A percentile compares a stretch with the other conserved stretches of the same genome.
These are phyloP conservation scores for Hypomecis punctinalis DNA, from an alignment of 2,888 invertebrate genomes.

Conservation along the genomic window DNA sequence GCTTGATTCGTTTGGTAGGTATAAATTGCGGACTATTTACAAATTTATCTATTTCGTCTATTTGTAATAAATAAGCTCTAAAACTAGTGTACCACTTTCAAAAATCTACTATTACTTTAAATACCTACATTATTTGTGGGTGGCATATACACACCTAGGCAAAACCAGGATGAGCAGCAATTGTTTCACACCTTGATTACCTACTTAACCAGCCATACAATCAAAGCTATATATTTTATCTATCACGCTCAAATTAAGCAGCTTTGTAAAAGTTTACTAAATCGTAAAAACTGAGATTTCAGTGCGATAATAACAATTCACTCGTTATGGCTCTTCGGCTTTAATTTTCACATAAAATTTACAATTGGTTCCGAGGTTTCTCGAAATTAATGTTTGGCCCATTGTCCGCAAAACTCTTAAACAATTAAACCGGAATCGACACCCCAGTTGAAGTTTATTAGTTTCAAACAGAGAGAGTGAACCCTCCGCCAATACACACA, in stretches of 20 bases:
- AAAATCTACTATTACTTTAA: too few relatives aligned
- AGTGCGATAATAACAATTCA: constrained; percentile 21
- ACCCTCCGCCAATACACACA: constrained; percentile 25
- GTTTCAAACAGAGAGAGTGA: constrained; percentile 34
- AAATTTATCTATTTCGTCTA: too few relatives aligned
- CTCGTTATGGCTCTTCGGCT: constrained; percentile 11
- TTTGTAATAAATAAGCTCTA: too few relatives aligned
- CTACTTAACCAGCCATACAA: too few relatives aligned
- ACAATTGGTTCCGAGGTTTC: constrained; percentile 27
- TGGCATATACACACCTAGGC: too few relatives aligned
- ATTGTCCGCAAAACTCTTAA: constrained; percentile 32
- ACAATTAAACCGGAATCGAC: constrained; percentile 38
- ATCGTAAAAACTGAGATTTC: constrained; percentile 15
- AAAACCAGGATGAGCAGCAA: too few relatives aligned
- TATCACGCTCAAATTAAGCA: not conserved
- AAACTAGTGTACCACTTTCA: too few relatives aligned
- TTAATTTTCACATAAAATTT: constrained; percentile 32
- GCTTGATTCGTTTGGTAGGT: too few relatives aligned
- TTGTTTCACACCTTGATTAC: too few relatives aligned
- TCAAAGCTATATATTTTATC: not conserved
- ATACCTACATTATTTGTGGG: too few relatives aligned
- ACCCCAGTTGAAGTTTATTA: constrained; percentile 36
- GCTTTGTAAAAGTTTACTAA: constrained; percentile 8
- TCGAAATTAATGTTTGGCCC: constrained; percentile 27
- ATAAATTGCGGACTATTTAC: too few relatives aligned